Evolutionary conservation across 2,113 vertebrate genomes (phyloP), one percentile per base, ranked within the genome.

Genomic region (Ornithorhynchus anatinus): DNA sequence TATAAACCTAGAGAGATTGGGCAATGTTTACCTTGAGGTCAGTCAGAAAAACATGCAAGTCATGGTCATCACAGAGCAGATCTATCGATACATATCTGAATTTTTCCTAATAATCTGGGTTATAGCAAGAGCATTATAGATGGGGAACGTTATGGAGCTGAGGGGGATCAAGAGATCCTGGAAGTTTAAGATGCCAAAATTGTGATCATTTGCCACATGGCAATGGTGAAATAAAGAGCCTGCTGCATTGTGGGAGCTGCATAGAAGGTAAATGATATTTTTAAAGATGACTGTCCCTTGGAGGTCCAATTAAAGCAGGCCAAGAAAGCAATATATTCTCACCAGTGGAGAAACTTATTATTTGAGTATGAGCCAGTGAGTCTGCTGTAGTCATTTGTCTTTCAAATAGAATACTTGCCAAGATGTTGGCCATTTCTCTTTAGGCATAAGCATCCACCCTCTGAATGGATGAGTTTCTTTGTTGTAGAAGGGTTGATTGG

Each of bases 391-490:
- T n/a, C n/a, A n/a, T n/a, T n/a, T n/a, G n/a, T n/a, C n/a, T n/a
- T n/a, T n/a, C n/a, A n/a, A n/a, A n/a, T n/a, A n/a, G n/a, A n/a
- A n/a, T n/a, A n/a, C n/a, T n/a, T n/a, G n/a, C n/a, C n/a, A n/a
- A n/a, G n/a, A n/a, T n/a, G n/a, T n/a, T n/a, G n/a, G n/a, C n/a
- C n/a, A n/a, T n/a, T n/a, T n/a, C n/a, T n/a, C n/a, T n/a, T n/a
- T n/a, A n/a, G 56, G 52, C 69, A 40, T n/a, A 20, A 72, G 54
- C 36, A 23, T 69, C 60, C 59, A 2, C 74, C 74, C 39, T 79
- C 43, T 36, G 43, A 44, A 54, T 76, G 23, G 19, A 60, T 8
- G 32, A 48, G 43, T 11, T 44, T 44, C 20, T 42, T 17, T 42
- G 15, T 7, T 22, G 61, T 81, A 70, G 79, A 27, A 63, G 54